A percentile compares a stretch with the other conserved stretches of the same genome.
Conservation (phyloP, 2,797 vertebrate species). For the Rhynchotus rufescens region DNA sequence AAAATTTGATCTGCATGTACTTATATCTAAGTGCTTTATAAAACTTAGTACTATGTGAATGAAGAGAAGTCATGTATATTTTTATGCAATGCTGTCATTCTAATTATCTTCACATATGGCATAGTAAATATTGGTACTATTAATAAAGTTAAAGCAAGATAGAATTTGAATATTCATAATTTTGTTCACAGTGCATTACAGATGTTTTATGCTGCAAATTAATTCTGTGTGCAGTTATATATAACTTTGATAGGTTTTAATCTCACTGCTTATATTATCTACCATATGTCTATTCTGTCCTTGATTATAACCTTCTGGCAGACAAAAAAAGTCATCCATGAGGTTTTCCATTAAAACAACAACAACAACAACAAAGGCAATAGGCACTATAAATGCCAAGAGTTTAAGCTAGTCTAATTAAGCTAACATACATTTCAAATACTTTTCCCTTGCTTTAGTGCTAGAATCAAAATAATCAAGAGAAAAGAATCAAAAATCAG, state of each 20-base stretch:
- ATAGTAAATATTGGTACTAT: conserved; percentile 50
- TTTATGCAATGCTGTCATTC: neutral
- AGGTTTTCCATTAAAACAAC: neutral
- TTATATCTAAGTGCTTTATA: neutral
- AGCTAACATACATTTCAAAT: neutral
- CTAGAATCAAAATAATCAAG: neutral
- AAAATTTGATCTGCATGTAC: neutral
- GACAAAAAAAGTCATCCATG: neutral
- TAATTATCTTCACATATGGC: conserved; percentile 20
- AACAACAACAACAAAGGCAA: neutral
- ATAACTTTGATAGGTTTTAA: conserved; percentile 9
- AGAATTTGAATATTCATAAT: conserved; percentile 42
- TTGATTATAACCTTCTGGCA: neutral
- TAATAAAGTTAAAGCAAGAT: conserved; percentile 29
- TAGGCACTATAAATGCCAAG: neutral
- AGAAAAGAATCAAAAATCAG: neutral
- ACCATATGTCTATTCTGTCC: conserved; percentile 3
- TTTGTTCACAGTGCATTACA: neutral
- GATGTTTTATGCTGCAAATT: conserved; percentile 27
- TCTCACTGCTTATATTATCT: neutral
- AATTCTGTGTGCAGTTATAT: conserved; percentile 35
- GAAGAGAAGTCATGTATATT: neutral
- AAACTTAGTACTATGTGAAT: conserved; percentile 2
- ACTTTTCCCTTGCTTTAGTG: neutral
- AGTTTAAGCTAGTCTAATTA: neutral